Percentiles rank a stretch among this genome's conserved stretches.
Conservation (phyloP, 2,888 invertebrate genomes). For the Lepidocyrtoides sp. region DNA sequence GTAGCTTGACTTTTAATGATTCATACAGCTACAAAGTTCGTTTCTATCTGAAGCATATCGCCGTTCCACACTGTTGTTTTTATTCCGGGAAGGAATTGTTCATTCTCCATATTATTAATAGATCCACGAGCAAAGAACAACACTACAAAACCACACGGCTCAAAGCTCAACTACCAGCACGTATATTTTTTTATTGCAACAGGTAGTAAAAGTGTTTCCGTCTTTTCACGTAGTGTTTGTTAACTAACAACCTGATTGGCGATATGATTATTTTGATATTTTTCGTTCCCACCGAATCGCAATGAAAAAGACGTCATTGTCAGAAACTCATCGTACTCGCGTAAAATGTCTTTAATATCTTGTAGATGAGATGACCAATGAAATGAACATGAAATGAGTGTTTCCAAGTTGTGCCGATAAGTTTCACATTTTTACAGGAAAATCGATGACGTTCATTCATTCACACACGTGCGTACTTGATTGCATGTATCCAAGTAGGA, state of each 20-base stretch:
- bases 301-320: background rate
- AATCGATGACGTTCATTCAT: background rate
- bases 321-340: no score
- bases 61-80: slow-evolving; percentile 1
- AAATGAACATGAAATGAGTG: no score
- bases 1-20: background rate
- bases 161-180: no score
- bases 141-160: background rate
- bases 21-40: slow-evolving; percentile 4
- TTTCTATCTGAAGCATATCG: background rate
- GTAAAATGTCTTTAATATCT: no score
- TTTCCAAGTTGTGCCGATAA: no score
- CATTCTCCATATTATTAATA: background rate
- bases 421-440: background rate
- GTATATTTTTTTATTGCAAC: no score
- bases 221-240: background rate
- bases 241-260: background rate
- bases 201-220: background rate
- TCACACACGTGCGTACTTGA: background rate
- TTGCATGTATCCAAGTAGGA: no score
- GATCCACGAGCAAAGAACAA: background rate
- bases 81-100: slow-evolving; percentile 53
- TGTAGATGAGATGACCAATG: no score
- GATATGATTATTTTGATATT: background rate
- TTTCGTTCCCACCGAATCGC: background rate